Conservation (phyloP, 1,140 invertebrate species). For the Scaptomyza graminum region DNA sequence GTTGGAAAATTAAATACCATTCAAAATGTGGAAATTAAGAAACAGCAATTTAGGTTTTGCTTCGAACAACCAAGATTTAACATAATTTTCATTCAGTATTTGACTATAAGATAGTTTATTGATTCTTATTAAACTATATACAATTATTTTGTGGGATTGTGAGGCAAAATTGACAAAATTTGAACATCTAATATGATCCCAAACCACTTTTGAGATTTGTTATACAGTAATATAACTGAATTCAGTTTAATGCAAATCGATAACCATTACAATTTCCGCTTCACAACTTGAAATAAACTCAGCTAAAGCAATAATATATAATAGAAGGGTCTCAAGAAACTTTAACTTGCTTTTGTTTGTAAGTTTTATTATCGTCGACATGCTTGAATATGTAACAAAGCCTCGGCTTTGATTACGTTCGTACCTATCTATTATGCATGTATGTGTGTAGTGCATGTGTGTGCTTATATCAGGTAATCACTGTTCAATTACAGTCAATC, state of each 20-base stretch:
- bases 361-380: not conserved
- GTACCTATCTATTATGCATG: conserved; percentile 17
- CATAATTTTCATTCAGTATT: too few relatives aligned
- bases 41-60: too few relatives aligned
- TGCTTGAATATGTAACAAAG: conserved; percentile 3
- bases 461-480: conserved; percentile 27
- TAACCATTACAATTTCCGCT: not conserved
- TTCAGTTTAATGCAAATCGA: not conserved
- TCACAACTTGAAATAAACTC: not conserved
- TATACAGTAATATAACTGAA: not conserved
- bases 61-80: too few relatives aligned
- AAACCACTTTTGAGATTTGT: not conserved
- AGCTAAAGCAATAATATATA: not conserved
- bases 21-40: too few relatives aligned
- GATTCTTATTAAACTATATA: not conserved
- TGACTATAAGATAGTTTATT: too few relatives aligned
- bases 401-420: not conserved
- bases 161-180: too few relatives aligned
- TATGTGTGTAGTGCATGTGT: not conserved
- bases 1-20: too few relatives aligned
- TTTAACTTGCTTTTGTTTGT: too few relatives aligned
- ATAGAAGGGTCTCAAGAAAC: not conserved
- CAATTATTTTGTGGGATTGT: too few relatives aligned
- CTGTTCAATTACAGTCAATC: conserved; percentile 38
- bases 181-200: too few relatives aligned